Base-by-base conservation (phyloP, 2,797 vertebrate genomes). In the Argyrosomus regius region DNA sequence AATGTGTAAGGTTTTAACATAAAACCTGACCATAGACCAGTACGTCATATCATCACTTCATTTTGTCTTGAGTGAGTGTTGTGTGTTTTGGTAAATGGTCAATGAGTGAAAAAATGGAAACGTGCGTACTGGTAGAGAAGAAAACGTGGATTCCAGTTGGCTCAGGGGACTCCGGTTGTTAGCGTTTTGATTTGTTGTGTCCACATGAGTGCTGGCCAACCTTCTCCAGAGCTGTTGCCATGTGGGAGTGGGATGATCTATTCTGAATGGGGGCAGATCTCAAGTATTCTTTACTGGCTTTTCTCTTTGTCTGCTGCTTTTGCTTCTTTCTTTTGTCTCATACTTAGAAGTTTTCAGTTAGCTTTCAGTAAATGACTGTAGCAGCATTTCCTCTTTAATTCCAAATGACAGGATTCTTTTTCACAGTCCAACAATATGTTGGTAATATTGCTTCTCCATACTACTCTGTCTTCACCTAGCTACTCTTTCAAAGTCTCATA, bases 131-230 rank as follows among this genome's bases (percentile, higher is more conserved):
- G 59, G 18, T 26, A 18, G 13, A 70, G 45, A n/a, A 20, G 24
- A 43, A 24, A 54, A 39, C 28, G 57, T 54, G 41, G 35, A 31
- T 78, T 57, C 46, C 53, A 48, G 83, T 81, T 85, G 75, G 79
- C 61, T 50, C 20, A 68, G 10, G 24, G 72, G 59, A 83, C 0
- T 35, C n/a, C 67, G 31, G 31, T 52, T 39, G 52, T 43, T 45
- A 54, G 28, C 1, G 0, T 53, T 81, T 52, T 73, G 56, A 70
- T 59, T 64, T 6, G 45, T 54, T 8, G 4, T 45, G 20, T 68
- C 17, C 7, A 52, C 28, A 48, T 64, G 57, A 54, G 63, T 61
- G 53, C 26, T 3, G 59, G 48, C 14, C 46, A 14, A 3, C 16
- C 3, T 48, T 41, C 57, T 66, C 7, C 28, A 60, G 9, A 72